A percentile compares a stretch with the other conserved stretches of the same genome.
Conservation (phyloP, 2,888 invertebrate species). For the Pediacus dermestoides region DNA sequence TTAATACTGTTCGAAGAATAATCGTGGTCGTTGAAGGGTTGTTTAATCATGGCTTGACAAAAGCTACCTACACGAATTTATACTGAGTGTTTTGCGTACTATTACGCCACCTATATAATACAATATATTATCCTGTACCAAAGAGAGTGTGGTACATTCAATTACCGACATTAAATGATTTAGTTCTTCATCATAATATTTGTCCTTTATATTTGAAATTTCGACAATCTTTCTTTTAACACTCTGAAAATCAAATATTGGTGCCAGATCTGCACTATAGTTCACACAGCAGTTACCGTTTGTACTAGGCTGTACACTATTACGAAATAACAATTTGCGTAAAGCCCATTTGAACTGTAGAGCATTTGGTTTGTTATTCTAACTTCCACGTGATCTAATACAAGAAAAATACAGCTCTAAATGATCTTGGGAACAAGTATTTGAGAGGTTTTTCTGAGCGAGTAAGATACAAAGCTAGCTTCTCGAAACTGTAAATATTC, state of each 20-base stretch:
- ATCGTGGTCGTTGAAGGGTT: too few relatives aligned
- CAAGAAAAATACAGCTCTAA: slow-evolving; percentile 28
- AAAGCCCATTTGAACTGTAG: slow-evolving; percentile 27
- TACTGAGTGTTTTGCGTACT: slow-evolving; percentile 9
- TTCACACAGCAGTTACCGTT: slow-evolving; percentile 24
- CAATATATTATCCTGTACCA: slow-evolving; percentile 16
- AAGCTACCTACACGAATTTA: slow-evolving; percentile 9
- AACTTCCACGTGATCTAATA: slow-evolving; percentile 25
- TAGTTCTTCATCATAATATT: slow-evolving; percentile 8
- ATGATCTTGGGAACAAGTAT: slow-evolving; percentile 26
- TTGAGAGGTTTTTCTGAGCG: slow-evolving; percentile 15
- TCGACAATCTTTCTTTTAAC: too few relatives aligned
- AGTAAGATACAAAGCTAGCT: slow-evolving; percentile 18
- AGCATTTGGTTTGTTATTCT: slow-evolving; percentile 29
- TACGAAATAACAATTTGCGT: slow-evolving; percentile 25
- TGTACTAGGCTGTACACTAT: slow-evolving; percentile 24
- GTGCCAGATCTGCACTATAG: slow-evolving; percentile 13
- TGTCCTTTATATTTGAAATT: too few relatives aligned
- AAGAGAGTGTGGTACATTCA: slow-evolving; percentile 9
- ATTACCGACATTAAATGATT: slow-evolving; percentile 12
- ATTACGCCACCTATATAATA: slow-evolving; percentile 20
- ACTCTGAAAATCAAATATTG: slow-evolving; percentile 21
- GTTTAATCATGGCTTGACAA: slow-evolving; percentile 12
- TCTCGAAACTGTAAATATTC: slow-evolving; percentile 18
- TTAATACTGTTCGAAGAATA: too few relatives aligned